Conservation (phyloP, 2,888 invertebrate species). For the Pheosia tremula region DNA sequence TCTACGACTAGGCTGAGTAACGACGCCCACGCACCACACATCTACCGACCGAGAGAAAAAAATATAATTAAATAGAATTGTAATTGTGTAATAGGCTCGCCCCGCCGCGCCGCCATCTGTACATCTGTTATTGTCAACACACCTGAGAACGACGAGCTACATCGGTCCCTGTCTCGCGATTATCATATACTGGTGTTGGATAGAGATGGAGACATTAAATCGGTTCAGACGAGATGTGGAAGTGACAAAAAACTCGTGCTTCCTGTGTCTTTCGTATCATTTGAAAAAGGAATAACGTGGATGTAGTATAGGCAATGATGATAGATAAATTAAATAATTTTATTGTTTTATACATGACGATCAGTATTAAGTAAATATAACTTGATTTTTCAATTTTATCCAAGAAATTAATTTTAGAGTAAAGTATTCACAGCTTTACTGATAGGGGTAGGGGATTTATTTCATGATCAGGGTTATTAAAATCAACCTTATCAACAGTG, state of each 20-base stretch:
- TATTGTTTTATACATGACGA: background rate
- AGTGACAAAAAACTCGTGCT: slow-evolving; percentile 83
- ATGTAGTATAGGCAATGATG: slow-evolving; percentile 48
- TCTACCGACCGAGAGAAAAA: slow-evolving; percentile 55
- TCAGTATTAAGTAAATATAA: too few relatives aligned
- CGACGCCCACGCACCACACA: slow-evolving; percentile 72
- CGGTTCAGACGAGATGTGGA: slow-evolving; percentile 70
- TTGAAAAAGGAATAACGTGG: slow-evolving; percentile 79
- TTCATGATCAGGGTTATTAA: too few relatives aligned
- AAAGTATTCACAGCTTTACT: too few relatives aligned
- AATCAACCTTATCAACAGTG: too few relatives aligned
- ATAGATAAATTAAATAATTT: slow-evolving; percentile 36
- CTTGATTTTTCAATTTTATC: too few relatives aligned
- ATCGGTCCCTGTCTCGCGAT: slow-evolving; percentile 47
- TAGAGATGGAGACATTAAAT: slow-evolving; percentile 51
- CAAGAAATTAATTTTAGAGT: too few relatives aligned
- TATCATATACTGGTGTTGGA: slow-evolving; percentile 30
- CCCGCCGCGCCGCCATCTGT: slow-evolving; percentile 70
- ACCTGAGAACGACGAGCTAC: slow-evolving; percentile 68
- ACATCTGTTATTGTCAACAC: slow-evolving; percentile 84
- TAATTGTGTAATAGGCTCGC: slow-evolving; percentile 81
- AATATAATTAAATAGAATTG: slow-evolving; percentile 82
- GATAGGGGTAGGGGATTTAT: too few relatives aligned
- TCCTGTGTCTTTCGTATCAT: slow-evolving; percentile 84
- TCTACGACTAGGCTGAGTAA: slow-evolving; percentile 54